A percentile compares a stretch with the other conserved stretches of the same genome.
phyloP scores from a whole-genome alignment of 2,888 invertebrate species.

The Bembecia ichneumoniformis region DNA sequence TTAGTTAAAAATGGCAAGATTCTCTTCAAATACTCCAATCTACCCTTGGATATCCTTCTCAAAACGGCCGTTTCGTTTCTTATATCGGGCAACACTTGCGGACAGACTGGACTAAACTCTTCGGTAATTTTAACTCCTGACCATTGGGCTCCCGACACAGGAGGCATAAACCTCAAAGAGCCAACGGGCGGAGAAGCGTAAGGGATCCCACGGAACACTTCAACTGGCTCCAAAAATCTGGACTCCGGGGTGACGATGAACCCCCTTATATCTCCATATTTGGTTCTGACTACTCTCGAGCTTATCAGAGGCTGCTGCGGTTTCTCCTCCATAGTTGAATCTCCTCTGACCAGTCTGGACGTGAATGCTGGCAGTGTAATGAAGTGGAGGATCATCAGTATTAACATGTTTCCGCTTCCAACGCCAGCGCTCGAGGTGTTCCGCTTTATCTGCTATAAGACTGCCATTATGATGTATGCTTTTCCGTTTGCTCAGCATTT shows the following conservation, averaged over 20 bases:
- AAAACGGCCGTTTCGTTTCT: slow-evolving; percentile 87
- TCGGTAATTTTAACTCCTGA: slow-evolving; percentile 90
- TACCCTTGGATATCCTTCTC: slow-evolving; percentile 88
- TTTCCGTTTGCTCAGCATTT: slow-evolving; percentile 36
- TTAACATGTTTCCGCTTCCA: slow-evolving; percentile 60
- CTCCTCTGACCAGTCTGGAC: slow-evolving; percentile 54
- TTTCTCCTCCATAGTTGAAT: slow-evolving; percentile 66
- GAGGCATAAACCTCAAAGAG: slow-evolving; percentile 94
- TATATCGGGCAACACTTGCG: slow-evolving; percentile 90
- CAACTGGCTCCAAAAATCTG: slow-evolving; percentile 88
- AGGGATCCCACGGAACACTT: slow-evolving; percentile 93
- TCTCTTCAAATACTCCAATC: slow-evolving; percentile 89
- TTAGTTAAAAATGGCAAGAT: slow-evolving; percentile 89
- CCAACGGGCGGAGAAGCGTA: slow-evolving; percentile 95
- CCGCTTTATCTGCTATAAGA: slow-evolving; percentile 56
- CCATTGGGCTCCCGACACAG: slow-evolving; percentile 94
- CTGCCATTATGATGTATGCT: slow-evolving; percentile 45
- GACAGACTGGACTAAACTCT: slow-evolving; percentile 91
- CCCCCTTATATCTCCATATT: slow-evolving; percentile 89
- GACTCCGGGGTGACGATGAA: slow-evolving; percentile 87
- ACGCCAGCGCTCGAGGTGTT: slow-evolving; percentile 44
- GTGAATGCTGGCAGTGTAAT: slow-evolving; percentile 66
- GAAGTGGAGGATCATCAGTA: slow-evolving; percentile 57
- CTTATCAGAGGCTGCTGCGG: slow-evolving; percentile 72
- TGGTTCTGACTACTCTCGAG: slow-evolving; percentile 88